Evolutionary conservation across 2,113 vertebrate species (phyloP).

Genomic region (Bungarus multicinctus): DNA sequence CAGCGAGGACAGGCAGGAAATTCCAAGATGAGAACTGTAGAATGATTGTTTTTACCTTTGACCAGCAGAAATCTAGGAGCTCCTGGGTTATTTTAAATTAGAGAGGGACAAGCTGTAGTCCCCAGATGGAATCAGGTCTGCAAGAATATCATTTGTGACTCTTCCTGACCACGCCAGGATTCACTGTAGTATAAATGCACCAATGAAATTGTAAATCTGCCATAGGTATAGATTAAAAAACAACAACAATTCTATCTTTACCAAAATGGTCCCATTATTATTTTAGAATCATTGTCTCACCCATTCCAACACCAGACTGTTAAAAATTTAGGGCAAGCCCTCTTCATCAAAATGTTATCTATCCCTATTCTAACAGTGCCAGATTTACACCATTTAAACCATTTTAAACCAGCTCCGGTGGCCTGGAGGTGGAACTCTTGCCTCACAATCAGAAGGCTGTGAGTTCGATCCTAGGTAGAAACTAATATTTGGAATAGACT

Average conservation of each 20-base stretch:
- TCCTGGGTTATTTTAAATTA: not conserved
- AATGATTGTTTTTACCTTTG: not conserved
- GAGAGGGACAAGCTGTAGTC: not conserved
- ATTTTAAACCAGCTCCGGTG: no score
- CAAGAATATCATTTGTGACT: not conserved
- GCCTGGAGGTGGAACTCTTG: no score
- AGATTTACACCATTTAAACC: not conserved
- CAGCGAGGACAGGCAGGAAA: not conserved
- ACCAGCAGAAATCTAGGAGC: not conserved
- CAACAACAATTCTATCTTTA: not conserved
- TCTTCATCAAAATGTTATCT: not conserved
- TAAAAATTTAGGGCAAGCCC: not conserved
- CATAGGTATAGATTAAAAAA: not conserved
- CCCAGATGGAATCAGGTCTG: not conserved
- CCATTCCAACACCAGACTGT: not conserved
- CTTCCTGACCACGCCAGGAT: not conserved
- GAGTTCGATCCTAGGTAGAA: no score
- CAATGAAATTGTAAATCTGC: not conserved
- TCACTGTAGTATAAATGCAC: not conserved
- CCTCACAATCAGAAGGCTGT: no score
- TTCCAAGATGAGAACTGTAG: not conserved
- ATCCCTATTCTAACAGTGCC: not conserved
- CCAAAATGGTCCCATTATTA: not conserved
- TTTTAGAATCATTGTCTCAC: not conserved
- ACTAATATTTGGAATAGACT: no score